A percentile compares a stretch with the other conserved stretches of the same genome.
These are phyloP conservation scores for Buathra laborator DNA, from an alignment of 2,888 invertebrate species.

Conservation along the genomic window DNA sequence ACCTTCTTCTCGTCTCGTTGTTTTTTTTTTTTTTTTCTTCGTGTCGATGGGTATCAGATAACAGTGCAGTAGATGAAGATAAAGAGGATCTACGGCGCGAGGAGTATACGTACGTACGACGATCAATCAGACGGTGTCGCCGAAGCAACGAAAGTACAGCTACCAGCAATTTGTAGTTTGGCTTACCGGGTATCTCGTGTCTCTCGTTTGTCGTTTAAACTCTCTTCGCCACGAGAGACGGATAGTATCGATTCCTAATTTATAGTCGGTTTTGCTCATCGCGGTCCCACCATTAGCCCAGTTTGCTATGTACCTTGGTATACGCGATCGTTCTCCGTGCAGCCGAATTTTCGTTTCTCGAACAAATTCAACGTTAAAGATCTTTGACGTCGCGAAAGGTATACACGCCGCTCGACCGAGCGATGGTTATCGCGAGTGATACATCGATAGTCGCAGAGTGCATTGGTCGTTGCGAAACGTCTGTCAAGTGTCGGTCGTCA, in stretches of 20 bases:
- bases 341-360: neutral
- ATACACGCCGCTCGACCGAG: neutral
- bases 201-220: slow-evolving; percentile 47
- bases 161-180: slow-evolving; percentile 68
- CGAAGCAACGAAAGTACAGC: slow-evolving; percentile 51
- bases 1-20: slow-evolving; percentile 7
- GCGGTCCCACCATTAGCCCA: slow-evolving; percentile 61
- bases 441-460: neutral
- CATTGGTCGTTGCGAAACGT: slow-evolving; percentile 14
- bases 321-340: slow-evolving; percentile 14
- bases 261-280: slow-evolving; percentile 58
- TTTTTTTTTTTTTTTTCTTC: slow-evolving; percentile 19
- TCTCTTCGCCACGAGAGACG: slow-evolving; percentile 45
- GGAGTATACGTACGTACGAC: slow-evolving; percentile 39
- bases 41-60: slow-evolving; percentile 20
- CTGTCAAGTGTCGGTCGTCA: slow-evolving; percentile 50
- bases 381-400: slow-evolving; percentile 14
- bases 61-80: slow-evolving; percentile 33
- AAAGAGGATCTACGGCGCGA: slow-evolving; percentile 10
- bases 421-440: neutral
- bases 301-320: slow-evolving; percentile 56
- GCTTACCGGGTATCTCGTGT: slow-evolving; percentile 57
- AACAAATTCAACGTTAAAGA: slow-evolving; percentile 39
- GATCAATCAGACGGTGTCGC: slow-evolving; percentile 67
- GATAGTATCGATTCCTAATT: slow-evolving; percentile 67